Evolutionary conservation across 2,113 vertebrate species (phyloP).

Genomic region (Daubentonia madagascariensis): DNA sequence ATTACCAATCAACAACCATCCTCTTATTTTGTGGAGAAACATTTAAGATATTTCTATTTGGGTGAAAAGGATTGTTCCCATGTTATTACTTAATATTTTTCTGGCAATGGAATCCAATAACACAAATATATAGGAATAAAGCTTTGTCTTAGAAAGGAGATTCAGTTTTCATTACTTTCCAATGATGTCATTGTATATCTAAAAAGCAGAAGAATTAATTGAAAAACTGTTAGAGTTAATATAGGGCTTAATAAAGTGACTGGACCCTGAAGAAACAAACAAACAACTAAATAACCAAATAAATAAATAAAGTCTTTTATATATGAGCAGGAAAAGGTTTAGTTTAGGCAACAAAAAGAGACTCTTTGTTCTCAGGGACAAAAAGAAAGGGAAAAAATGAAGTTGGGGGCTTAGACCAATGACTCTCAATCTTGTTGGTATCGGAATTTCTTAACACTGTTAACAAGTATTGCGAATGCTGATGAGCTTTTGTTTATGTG

Average conservation of each 20-base stretch:
- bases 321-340: neutral
- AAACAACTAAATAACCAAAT: neutral
- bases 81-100: neutral
- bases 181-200: neutral
- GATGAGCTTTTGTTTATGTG: neutral
- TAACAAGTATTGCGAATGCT: neutral
- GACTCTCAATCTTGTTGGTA: neutral
- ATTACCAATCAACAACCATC: neutral
- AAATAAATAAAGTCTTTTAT: neutral
- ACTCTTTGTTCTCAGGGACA: neutral
- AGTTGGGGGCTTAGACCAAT: neutral
- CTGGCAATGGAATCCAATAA: neutral
- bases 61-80: neutral
- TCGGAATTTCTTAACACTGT: neutral
- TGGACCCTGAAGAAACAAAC: neutral
- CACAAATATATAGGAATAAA: neutral
- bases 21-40: neutral
- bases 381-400: neutral
- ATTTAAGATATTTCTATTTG: neutral
- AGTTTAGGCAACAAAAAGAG: neutral
- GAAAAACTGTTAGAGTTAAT: neutral
- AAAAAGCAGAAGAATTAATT: neutral
- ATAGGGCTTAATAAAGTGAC: neutral
- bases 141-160: neutral
- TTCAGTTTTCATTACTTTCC: neutral